Conservation (phyloP, 1,140 invertebrate species). For the Drosophila saltans region DNA sequence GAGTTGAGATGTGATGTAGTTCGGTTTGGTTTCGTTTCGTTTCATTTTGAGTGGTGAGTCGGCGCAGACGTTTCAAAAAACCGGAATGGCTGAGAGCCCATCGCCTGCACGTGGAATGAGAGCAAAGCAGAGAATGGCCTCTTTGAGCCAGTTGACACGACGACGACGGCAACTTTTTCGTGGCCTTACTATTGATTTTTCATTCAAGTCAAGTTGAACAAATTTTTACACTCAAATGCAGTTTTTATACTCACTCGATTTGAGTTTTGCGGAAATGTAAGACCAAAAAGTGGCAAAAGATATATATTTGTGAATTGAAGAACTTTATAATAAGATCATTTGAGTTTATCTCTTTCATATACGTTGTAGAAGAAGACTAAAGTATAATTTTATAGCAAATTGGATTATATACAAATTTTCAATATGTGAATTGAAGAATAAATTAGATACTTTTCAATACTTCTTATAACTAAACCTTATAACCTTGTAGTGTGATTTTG, state of each 20-base stretch:
- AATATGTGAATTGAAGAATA: no score
- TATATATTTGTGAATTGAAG: neutral
- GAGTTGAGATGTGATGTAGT: neutral
- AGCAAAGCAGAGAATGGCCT: conserved; percentile 16
- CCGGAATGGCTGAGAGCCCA: conserved; percentile 48
- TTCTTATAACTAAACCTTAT: no score
- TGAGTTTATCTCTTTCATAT: no score
- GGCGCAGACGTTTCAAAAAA: conserved; percentile 57
- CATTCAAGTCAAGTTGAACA: conserved; percentile 29
- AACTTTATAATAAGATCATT: neutral
- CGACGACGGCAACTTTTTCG: conserved; percentile 18
- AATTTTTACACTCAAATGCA: conserved; percentile 55
- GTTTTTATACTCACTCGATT: conserved; percentile 20
- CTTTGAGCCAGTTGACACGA: conserved; percentile 46
- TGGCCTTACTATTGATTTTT: conserved; percentile 73
- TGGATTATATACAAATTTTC: no score
- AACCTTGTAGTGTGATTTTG: no score
- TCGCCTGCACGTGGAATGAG: conserved; percentile 28
- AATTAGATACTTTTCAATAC: no score
- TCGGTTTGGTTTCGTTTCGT: neutral
- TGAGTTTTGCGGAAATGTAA: conserved; percentile 3
- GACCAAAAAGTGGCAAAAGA: neutral
- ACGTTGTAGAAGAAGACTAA: no score
- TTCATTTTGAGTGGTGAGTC: conserved; percentile 60
- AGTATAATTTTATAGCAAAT: no score